phyloP scores from a whole-genome alignment of 2,113 vertebrate species.

The Spea bombifrons region DNA sequence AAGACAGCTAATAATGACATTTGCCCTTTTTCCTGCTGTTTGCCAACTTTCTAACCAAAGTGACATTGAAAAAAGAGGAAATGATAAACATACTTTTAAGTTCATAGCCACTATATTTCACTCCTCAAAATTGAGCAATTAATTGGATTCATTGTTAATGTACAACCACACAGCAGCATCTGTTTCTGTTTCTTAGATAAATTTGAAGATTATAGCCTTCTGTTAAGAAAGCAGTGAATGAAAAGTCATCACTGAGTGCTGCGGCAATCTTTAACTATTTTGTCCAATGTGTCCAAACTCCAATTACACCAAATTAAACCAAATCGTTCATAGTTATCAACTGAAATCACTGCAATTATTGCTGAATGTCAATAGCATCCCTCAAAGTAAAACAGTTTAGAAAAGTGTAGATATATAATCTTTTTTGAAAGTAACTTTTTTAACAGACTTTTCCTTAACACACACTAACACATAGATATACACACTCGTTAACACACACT shows the following conservation, averaged over 20 bases:
- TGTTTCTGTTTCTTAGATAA: not conserved
- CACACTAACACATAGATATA: no score
- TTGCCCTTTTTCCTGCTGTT: not conserved
- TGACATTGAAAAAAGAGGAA: not conserved
- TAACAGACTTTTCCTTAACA: no score
- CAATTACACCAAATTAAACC: conserved; percentile 20
- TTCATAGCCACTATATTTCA: not conserved
- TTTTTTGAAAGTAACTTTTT: no score
- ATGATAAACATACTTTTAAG: not conserved
- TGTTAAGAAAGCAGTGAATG: not conserved
- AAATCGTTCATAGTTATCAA: conserved; percentile 4
- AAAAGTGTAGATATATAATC: not conserved
- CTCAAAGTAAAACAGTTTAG: not conserved
- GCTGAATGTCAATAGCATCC: not conserved
- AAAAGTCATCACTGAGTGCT: not conserved
- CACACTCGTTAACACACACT: no score
- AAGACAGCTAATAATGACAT: no score
- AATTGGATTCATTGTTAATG: not conserved
- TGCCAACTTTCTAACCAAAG: not conserved
- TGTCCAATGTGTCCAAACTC: not conserved
- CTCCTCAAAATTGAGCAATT: not conserved
- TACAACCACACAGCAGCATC: not conserved
- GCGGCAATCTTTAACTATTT: not conserved
- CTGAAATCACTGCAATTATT: conserved; percentile 24
- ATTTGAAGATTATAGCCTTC: conserved; percentile 20